Evolutionary conservation across 2,797 vertebrate species (phyloP).

Genomic region (Loriculus beryllinus): DNA sequence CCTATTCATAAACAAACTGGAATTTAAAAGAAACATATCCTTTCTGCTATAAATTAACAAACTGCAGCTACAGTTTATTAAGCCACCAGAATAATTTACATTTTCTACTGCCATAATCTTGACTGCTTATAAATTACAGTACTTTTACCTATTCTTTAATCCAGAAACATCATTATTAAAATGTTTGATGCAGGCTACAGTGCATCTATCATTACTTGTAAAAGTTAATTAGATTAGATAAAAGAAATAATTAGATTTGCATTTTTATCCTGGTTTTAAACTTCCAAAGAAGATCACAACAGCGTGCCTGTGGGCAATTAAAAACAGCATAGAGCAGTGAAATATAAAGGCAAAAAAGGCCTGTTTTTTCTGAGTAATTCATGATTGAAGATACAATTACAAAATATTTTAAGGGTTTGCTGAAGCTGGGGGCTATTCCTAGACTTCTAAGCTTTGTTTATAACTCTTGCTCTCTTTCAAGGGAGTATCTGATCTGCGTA

Average conservation of each 20-base stretch:
- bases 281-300: conserved; percentile 77
- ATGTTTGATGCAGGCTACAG: conserved; percentile 72
- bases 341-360: conserved; percentile 69
- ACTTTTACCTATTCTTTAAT: conserved; percentile 77
- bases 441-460: conserved; percentile 79
- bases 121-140: conserved; percentile 56
- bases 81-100: conserved; percentile 42
- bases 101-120: conserved; percentile 52
- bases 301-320: conserved; percentile 75
- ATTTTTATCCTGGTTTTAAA: conserved; percentile 79
- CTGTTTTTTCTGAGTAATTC: conserved; percentile 76
- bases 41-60: conserved; percentile 49
- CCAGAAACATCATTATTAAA: conserved; percentile 75
- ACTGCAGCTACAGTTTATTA: conserved; percentile 23
- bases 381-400: conserved; percentile 79
- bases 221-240: conserved; percentile 81
- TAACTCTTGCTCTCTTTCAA: conserved; percentile 65
- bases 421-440: conserved; percentile 80
- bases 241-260: conserved; percentile 82
- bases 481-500: conserved; percentile 70
- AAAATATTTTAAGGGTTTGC: conserved; percentile 84
- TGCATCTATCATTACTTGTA: conserved; percentile 75
- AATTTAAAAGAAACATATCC: conserved; percentile 12
- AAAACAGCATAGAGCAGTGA: conserved; percentile 72
- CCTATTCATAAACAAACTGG: conserved; percentile 2